Conservation (phyloP, 2,888 invertebrate species). For the Hyles lineata region DNA sequence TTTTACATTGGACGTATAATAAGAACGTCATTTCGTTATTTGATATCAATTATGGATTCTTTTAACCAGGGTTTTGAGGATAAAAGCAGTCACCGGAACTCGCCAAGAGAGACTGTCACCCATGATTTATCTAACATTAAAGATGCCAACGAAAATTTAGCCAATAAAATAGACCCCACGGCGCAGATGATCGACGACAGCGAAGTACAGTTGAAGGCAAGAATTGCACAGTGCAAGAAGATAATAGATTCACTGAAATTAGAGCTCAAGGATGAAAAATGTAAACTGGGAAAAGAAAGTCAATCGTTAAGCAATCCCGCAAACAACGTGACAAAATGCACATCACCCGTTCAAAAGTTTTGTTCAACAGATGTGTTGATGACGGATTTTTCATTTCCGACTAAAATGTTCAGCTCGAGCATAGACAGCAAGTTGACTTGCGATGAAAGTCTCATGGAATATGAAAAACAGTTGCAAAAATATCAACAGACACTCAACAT, state of each 20-base stretch:
- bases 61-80: conserved; percentile 62
- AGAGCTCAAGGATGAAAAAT: conserved; percentile 72
- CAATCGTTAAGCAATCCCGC: conserved; percentile 40
- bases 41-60: conserved; percentile 55
- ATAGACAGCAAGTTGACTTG: conserved; percentile 68
- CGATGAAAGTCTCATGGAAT: conserved; percentile 74
- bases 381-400: conserved; percentile 40
- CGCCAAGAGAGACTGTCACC: not conserved
- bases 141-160: not conserved
- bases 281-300: conserved; percentile 61
- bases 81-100: conserved; percentile 41
- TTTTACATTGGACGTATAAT: not conserved
- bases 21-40: not conserved
- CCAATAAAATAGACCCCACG: conserved; percentile 30
- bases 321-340: conserved; percentile 34
- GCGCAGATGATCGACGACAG: conserved; percentile 61
- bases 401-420: conserved; percentile 57
- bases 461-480: conserved; percentile 76
- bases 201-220: conserved; percentile 67
- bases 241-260: conserved; percentile 73
- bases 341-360: conserved; percentile 38
- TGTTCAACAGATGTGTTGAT: conserved; percentile 40
- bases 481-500: conserved; percentile 76
- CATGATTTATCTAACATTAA: not conserved
- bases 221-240: conserved; percentile 71